Evolutionary conservation across 2,888 invertebrate species (phyloP), one percentile per base, ranked within the genome.

Genomic region (Anarsia innoxiella): DNA sequence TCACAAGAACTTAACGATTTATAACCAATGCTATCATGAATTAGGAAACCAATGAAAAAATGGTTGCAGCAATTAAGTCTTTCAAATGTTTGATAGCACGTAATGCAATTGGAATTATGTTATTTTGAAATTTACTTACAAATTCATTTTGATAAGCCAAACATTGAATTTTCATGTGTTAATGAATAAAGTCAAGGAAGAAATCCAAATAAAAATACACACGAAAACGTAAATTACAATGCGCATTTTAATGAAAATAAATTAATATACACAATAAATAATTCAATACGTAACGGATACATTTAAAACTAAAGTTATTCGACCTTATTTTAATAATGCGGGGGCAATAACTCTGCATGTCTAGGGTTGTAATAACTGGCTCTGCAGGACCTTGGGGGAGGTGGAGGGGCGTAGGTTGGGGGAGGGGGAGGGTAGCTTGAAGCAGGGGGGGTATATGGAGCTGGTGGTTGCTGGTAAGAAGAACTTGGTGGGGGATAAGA

Each of bases 11-110:
- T 47, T 42, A 47, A 47, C 52, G 53, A 58, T 70, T 66, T 73
- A 74, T 70, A 72, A 59, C 47, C 40, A 46, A 46, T 42, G 42
- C 48, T 71, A 73, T 76, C 70, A 41, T 38, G 29, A 27, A 51
- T 77, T 65, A 51, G 37, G 67, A 68, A 74, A 77, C 42, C 10
- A 37, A 59, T 57, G 45, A 39, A 46, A 46, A 56, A 60, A 44
- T 45, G 44, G 37, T 45, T 53, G 52, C 44, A 57, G 58, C 31
- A 45, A 35, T 30, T n/a, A n/a, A n/a, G n/a, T 42, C 31, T 51
- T 50, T 39, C 45, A 49, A 19, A 6, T 37, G 23, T 37, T 37
- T 41, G 49, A 49, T 44, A 46, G 31, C 33, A 27, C 29, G 26
- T 23, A 32, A 32, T 42, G 30, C 28, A 33, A 14, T 33, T 19